Evolutionary conservation across 2,888 invertebrate genomes (phyloP).

Genomic region (Catocala nupta): DNA sequence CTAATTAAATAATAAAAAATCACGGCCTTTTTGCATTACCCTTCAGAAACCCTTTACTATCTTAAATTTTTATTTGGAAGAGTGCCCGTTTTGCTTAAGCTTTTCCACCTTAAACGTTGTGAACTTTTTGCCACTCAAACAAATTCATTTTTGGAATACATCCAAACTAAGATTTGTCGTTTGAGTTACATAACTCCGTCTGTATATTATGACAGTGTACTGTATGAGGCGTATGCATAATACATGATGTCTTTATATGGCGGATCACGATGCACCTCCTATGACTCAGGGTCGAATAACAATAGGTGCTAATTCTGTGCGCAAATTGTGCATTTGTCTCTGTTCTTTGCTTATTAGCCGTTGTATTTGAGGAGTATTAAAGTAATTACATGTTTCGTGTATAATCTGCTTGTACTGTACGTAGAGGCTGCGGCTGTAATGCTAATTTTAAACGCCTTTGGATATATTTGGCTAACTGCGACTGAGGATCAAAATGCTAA

Average conservation of each 20-base stretch:
- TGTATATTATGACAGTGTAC: not conserved
- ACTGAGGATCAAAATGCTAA: too few species aligned
- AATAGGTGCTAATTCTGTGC: constrained; percentile 64
- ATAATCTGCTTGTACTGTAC: not conserved
- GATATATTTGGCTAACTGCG: too few species aligned
- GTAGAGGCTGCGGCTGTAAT: too few species aligned
- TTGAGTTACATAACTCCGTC: not conserved
- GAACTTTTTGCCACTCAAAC: constrained; percentile 7
- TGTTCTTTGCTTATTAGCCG: constrained; percentile 15
- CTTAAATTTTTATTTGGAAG: constrained; percentile 28
- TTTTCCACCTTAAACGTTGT: too few species aligned
- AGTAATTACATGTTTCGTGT: not conserved
- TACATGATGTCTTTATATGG: constrained; percentile 46
- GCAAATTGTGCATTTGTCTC: constrained; percentile 55
- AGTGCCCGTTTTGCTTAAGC: constrained; percentile 19
- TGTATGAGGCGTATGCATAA: constrained; percentile 14
- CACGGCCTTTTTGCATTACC: too few species aligned
- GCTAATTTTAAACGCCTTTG: too few species aligned
- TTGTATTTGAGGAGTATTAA: constrained; percentile 1
- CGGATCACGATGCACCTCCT: constrained; percentile 51
- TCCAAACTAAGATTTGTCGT: constrained; percentile 24
- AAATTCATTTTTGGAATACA: constrained; percentile 24
- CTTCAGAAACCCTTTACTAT: constrained; percentile 1
- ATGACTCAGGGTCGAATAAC: constrained; percentile 61
- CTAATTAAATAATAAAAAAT: too few species aligned